Base-by-base conservation (phyloP, 2,797 vertebrate species). In the Nyctibius grandis region DNA sequence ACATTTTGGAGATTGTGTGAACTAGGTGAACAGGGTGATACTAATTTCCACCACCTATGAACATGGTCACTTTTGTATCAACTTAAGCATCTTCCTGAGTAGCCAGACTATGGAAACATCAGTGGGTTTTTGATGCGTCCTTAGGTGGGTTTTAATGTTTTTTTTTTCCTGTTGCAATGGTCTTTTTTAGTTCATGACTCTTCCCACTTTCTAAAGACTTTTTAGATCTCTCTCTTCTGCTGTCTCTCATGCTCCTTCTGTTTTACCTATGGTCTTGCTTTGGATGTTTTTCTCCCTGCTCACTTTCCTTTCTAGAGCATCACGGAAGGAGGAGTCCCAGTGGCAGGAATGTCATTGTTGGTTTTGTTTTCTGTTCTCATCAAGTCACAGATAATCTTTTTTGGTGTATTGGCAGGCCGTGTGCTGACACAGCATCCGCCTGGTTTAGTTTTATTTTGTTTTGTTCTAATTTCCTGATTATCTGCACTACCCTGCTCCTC, bases 381-480 rank as follows among this genome's bases (percentile, higher is more conserved):
- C 57, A 79, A 93, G 83, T 85, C 86, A 70, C 64, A 75, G 88
- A 94, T 90, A 94, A 96, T 91, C 73, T 77, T 82, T 82, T 92
- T 72, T 72, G 57, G 72, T 88, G 78, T 91, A 70, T 36, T 95
- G 94, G 90, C 92, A 94, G 70, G 61, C 61, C 3, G 2, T 7
- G 11, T 93, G 85, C 92, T 95, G 95, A 95, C 6, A 2, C 44
- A 90, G 79, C 92, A 93, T 31, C 79, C 44, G 63, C 74, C 64
- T 76, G 68, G 40, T 93, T 95, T 93, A 63, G 56, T 96, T 92
- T 94, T 96, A 89, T 94, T 95, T 94, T 95, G 84, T 91, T 96
- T 94, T 94, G 80, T 64, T 96, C 94, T 93, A 91, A 96, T 97
- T 96, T 96, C 93, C 87, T 92, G 91, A 96, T 96, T 90, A 96